Percentiles rank a stretch among this genome's conserved stretches.
Conservation (phyloP, 2,797 vertebrate genomes). For the Avahi laniger region DNA sequence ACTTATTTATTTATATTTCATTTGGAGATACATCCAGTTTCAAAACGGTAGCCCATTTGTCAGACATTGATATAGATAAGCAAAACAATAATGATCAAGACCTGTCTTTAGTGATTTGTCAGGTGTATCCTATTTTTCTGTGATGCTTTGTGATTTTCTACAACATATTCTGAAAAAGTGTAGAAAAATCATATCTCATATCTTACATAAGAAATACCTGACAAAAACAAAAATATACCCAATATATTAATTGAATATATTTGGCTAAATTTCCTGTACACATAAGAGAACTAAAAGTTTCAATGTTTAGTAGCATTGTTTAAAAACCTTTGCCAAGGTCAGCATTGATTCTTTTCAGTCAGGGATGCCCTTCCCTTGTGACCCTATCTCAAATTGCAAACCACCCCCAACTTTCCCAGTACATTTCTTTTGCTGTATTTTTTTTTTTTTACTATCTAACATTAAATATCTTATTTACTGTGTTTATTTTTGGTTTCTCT, state of each 20-base stretch:
- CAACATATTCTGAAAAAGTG: neutral
- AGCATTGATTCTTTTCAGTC: neutral
- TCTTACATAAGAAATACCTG: neutral
- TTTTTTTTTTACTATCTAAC: neutral
- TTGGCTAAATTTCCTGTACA: neutral
- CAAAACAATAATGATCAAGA: neutral
- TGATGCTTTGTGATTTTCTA: slow-evolving; percentile 14
- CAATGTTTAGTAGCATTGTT: neutral
- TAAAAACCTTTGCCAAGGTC: neutral
- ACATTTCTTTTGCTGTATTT: neutral
- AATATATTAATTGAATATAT: neutral
- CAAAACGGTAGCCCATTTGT: neutral
- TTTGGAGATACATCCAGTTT: neutral
- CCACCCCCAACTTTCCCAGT: neutral
- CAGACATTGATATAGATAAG: neutral
- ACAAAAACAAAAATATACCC: neutral
- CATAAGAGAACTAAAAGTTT: neutral
- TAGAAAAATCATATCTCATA: neutral
- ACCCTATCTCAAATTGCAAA: neutral
- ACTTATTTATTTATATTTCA: slow-evolving; percentile 37
- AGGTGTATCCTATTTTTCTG: neutral
- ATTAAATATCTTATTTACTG: neutral
- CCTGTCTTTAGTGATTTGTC: neutral
- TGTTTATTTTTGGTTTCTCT: neutral
- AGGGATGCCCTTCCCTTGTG: neutral